phyloP scores from a whole-genome alignment of 2,888 invertebrate genomes.

The Saturnia japonica region DNA sequence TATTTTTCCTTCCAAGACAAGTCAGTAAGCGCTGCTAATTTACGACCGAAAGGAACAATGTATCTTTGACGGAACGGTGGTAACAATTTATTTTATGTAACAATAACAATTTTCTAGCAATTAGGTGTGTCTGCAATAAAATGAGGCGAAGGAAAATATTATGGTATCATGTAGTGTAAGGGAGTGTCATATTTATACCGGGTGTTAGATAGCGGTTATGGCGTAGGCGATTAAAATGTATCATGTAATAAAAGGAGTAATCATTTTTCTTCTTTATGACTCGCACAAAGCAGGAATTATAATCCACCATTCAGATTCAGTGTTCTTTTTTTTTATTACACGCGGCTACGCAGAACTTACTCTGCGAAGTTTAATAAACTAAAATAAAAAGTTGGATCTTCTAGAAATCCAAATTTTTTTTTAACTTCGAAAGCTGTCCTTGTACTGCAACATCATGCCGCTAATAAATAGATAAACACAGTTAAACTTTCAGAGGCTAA shows the following conservation, averaged over 20 bases:
- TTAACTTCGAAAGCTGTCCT: not conserved
- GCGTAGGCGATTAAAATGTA: not conserved
- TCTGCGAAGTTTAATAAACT: too few species aligned
- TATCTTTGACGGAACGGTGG: slow-evolving; percentile 16
- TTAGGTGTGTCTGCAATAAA: slow-evolving; percentile 33
- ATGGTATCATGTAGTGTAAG: slow-evolving; percentile 18
- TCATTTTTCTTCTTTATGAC: not conserved
- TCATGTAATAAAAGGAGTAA: not conserved
- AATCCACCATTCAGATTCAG: too few species aligned
- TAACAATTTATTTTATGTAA: slow-evolving; percentile 27
- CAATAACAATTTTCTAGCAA: slow-evolving; percentile 31
- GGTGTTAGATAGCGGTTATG: slow-evolving; percentile 1
- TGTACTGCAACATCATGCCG: not conserved
- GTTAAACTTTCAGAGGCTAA: not conserved
- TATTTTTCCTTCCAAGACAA: slow-evolving; percentile 11
- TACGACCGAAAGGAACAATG: slow-evolving; percentile 19
- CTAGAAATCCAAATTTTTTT: too few species aligned
- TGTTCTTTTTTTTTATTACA: too few species aligned
- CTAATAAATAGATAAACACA: not conserved
- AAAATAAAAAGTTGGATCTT: too few species aligned
- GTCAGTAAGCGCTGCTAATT: slow-evolving; percentile 7
- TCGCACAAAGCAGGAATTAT: not conserved
- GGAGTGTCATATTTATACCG: slow-evolving; percentile 17
- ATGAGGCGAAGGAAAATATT: slow-evolving; percentile 26
- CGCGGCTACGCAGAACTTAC: too few species aligned